A percentile compares a stretch with the other conserved stretches of the same genome.
These are phyloP conservation scores for Alloplasta piceator DNA, from an alignment of 2,888 invertebrate genomes.

Conservation along the genomic window DNA sequence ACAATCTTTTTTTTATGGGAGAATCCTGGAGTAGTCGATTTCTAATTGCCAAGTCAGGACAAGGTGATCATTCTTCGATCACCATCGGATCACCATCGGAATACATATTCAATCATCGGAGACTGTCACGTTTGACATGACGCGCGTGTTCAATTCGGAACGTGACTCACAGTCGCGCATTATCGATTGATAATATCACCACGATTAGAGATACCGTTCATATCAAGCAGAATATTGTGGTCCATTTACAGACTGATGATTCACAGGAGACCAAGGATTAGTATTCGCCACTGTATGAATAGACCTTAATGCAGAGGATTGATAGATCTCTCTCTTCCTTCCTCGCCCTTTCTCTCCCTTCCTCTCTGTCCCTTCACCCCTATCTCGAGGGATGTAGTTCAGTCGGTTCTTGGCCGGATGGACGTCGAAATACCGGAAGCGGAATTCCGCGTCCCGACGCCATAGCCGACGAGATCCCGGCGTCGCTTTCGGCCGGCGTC, in stretches of 20 bases:
- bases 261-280: constrained; percentile 2
- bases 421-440: constrained; percentile 56
- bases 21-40: no score
- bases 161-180: background rate
- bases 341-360: background rate
- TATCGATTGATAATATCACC: background rate
- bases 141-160: background rate
- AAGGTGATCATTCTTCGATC: no score
- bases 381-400: constrained; percentile 16
- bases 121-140: background rate
- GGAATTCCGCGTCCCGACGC: constrained; percentile 51
- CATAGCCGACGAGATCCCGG: constrained; percentile 23
- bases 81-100: no score
- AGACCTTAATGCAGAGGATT: constrained; percentile 55
- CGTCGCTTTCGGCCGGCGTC: constrained; percentile 48
- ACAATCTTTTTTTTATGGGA: no score
- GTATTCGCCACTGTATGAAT: constrained; percentile 41
- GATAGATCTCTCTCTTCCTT: constrained; percentile 41
- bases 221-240: constrained; percentile 3
- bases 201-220: background rate
- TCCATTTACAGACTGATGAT: background rate
- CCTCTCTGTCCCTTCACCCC: background rate
- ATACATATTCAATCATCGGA: background rate
- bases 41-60: no score
- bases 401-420: constrained; percentile 40